Conservation (phyloP, 2,113 vertebrate genomes). For the Oxyruncus cristatus region DNA sequence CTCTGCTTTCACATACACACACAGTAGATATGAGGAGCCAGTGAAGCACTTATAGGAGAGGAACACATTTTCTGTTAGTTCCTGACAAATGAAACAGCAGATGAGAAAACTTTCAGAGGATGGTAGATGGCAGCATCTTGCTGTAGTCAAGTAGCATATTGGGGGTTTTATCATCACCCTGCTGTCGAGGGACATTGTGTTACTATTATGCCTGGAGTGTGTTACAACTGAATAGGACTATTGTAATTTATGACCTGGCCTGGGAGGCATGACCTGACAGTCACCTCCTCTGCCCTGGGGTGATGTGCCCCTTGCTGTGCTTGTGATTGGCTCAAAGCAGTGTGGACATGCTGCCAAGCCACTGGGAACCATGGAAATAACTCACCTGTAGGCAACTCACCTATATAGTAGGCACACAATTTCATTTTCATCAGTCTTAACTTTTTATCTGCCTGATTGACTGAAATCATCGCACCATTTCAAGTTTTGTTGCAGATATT, state of each 20-base stretch:
- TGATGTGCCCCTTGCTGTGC: background rate
- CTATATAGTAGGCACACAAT: background rate
- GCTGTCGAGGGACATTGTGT: background rate
- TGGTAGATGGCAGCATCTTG: background rate
- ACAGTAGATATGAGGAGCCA: background rate
- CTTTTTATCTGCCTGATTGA: background rate
- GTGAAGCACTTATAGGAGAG: background rate
- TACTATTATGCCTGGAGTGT: background rate
- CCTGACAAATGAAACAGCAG: background rate
- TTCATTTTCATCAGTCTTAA: background rate
- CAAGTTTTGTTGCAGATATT: background rate
- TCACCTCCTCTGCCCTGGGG: background rate
- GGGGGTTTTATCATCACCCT: background rate
- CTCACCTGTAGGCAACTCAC: background rate
- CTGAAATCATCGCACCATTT: background rate
- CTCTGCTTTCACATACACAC: background rate
- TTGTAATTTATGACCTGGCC: background rate
- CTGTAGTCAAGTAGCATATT: background rate
- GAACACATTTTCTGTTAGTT: background rate
- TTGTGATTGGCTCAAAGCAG: background rate
- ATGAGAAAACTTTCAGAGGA: background rate
- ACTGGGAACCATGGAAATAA: background rate
- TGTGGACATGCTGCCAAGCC: background rate
- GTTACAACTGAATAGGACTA: background rate
- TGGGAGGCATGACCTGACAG: fast-evolving